Conservation (phyloP, 1,140 invertebrate species). For the Drosophila miranda region DNA sequence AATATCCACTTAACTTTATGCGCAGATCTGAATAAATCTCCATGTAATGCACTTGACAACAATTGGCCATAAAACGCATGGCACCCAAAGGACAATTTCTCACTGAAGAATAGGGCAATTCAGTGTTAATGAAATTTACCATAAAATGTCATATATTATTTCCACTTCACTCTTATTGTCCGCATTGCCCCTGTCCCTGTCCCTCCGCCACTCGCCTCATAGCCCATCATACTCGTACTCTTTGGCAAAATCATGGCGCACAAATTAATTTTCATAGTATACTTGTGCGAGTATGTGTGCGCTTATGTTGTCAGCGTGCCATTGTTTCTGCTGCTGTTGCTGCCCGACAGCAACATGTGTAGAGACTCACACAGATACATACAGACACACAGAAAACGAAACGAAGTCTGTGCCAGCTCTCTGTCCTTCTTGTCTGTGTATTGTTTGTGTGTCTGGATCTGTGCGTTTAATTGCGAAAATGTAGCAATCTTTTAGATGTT, state of each 20-base stretch:
- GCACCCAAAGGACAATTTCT: conserved; percentile 32
- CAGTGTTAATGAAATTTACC: conserved; percentile 59
- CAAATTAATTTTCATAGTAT: conserved; percentile 71
- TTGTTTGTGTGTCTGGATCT: conserved; percentile 30
- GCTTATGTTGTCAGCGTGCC: conserved; percentile 76
- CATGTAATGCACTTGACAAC: conserved; percentile 57
- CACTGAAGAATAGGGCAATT: conserved; percentile 50
- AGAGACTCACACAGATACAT: conserved; percentile 9
- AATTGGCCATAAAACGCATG: conserved; percentile 46
- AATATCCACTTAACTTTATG: conserved; percentile 29
- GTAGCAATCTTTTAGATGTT: conserved; percentile 77
- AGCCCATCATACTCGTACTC: not conserved
- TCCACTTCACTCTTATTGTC: conserved; percentile 15
- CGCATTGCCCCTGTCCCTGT: not conserved
- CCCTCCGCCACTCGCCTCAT: not conserved
- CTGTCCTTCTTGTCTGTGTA: not conserved
- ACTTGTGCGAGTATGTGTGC: conserved; percentile 24
- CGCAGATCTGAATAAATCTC: conserved; percentile 44
- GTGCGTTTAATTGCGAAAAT: conserved; percentile 77
- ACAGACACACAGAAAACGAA: conserved; percentile 13
- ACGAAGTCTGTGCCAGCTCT: conserved; percentile 15
- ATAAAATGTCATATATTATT: conserved; percentile 42
- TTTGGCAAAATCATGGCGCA: conserved; percentile 52
- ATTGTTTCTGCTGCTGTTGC: conserved; percentile 49
- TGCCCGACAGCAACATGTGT: conserved; percentile 71